Base-by-base conservation (phyloP, 2,797 vertebrate species). In the Anguilla pacifica region DNA sequence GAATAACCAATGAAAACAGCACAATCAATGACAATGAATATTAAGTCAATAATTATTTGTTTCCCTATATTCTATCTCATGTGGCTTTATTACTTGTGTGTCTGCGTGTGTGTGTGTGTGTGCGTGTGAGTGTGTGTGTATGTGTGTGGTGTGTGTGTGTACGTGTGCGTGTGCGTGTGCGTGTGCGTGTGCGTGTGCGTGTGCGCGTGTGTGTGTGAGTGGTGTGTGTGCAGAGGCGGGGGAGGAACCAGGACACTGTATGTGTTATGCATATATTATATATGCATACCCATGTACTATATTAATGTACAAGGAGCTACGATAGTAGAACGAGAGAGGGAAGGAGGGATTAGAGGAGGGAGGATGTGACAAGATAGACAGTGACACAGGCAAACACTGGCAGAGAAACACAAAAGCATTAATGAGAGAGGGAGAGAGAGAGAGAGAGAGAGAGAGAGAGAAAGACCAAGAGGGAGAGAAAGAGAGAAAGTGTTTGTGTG, bases 301-400 rank as follows among this genome's bases (percentile, higher is more conserved):
- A 70, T 87, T 87, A 90, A 83, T 85, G 84, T 83, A 87, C 79
- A 84, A 92, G 10, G 51, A 53, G 92, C 93, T 94, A 94, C 92
- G 94, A 91, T 91, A 93, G 91, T 93, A 92, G 93, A 94, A 92
- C 90, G 91, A 92, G 89, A 90, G 88, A 93, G 92, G 95, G 93
- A 95, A 93, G 92, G 91, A 90, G 91, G 93, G 92, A 93, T 81
- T 89, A 70, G 25, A 4, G 25, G n/a, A 39, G 2, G 28, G 2
- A 17, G 31, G 72, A 39, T 35, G 7, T 74, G 72, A 39, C 28
- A 74, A 92, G 88, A 90, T 88, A 93, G 92, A 95, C 93, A 95
- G 93, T 92, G 91, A 90, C 91, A 93, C 92, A 93, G 84, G 90
- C 87, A 67, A 46, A 53, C 64, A 67, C 25, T n/a, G n/a, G 31